These are phyloP conservation scores for Labroides dimidiatus DNA, from an alignment of 2,797 vertebrate species.

Conservation along the genomic window DNA sequence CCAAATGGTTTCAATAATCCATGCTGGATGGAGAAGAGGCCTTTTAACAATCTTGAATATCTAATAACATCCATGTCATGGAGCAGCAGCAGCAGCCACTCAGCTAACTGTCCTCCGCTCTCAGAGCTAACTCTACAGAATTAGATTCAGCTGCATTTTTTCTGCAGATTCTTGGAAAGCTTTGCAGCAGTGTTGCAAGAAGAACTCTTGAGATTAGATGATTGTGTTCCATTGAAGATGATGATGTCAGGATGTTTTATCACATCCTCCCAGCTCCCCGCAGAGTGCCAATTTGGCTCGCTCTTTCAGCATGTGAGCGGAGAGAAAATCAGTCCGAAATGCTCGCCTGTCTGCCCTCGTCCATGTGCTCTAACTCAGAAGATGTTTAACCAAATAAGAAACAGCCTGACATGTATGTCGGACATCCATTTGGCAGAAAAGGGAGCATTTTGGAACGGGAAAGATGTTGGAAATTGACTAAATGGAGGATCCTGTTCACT, in stretches of 20 bases:
- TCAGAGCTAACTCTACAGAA: not conserved
- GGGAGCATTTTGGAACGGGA: not conserved
- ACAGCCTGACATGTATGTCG: conserved; percentile 31
- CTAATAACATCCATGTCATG: conserved; percentile 21
- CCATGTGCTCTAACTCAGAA: conserved; percentile 10
- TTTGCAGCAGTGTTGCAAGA: conserved; percentile 16
- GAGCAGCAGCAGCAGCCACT: not conserved
- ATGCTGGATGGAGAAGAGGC: conserved; percentile 13
- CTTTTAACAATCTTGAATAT: conserved; percentile 45
- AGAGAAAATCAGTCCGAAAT: conserved; percentile 44
- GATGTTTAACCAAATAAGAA: conserved; percentile 40
- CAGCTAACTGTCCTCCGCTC: not conserved
- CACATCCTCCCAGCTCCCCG: conserved; percentile 36
- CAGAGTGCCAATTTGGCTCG: conserved; percentile 45
- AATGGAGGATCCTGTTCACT: conserved; percentile 12
- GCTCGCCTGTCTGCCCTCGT: conserved; percentile 8
- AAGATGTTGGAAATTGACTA: not conserved
- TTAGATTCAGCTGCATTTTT: conserved; percentile 32
- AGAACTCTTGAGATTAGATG: conserved; percentile 30
- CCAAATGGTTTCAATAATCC: conserved; percentile 64
- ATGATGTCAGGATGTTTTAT: conserved; percentile 64
- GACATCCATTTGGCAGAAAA: conserved; percentile 23
- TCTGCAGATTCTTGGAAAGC: conserved; percentile 23
- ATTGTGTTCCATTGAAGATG: conserved; percentile 39
- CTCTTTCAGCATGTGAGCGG: conserved; percentile 34